These are phyloP conservation scores for Mellilla xanthometata DNA, from an alignment of 2,888 invertebrate genomes.

Conservation along the genomic window DNA sequence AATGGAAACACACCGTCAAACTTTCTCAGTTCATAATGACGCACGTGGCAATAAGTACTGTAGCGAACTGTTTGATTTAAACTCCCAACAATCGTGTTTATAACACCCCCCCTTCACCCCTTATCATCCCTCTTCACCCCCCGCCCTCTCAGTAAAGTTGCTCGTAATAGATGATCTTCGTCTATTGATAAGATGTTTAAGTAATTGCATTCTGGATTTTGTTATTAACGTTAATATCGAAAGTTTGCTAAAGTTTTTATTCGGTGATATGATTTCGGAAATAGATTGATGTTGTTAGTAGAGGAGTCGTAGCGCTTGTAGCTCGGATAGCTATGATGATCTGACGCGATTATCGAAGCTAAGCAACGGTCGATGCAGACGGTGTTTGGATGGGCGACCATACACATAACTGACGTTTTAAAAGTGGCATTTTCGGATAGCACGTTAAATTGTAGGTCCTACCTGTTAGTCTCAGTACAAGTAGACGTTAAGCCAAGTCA, in stretches of 20 bases:
- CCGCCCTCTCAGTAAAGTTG: constrained; percentile 23
- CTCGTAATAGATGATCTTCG: constrained; percentile 34
- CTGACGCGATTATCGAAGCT: too few relatives aligned
- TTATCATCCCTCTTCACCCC: constrained; percentile 1
- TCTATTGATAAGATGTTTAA: constrained; percentile 37
- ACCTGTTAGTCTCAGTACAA: too few relatives aligned
- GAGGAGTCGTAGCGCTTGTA: too few relatives aligned
- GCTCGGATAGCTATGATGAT: too few relatives aligned
- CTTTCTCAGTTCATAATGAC: constrained; percentile 46
- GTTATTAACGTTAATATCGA: constrained; percentile 28
- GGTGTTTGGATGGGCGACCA: too few relatives aligned
- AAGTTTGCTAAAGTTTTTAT: constrained; percentile 14
- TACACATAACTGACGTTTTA: too few relatives aligned
- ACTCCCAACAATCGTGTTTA: constrained; percentile 78
- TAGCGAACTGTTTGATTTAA: constrained; percentile 78
- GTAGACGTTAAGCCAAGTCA: too few relatives aligned
- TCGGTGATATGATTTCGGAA: not conserved
- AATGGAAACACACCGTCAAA: constrained; percentile 38
- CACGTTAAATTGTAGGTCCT: too few relatives aligned
- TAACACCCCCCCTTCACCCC: constrained; percentile 40
- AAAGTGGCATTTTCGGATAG: too few relatives aligned
- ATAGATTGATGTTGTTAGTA: constrained; percentile 2
- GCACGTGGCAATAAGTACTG: constrained; percentile 78
- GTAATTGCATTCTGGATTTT: constrained; percentile 32
- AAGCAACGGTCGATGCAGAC: too few relatives aligned